Base-by-base conservation (phyloP, 2,888 invertebrate species). In the Scaptodrosophila latifasciaeformis region DNA sequence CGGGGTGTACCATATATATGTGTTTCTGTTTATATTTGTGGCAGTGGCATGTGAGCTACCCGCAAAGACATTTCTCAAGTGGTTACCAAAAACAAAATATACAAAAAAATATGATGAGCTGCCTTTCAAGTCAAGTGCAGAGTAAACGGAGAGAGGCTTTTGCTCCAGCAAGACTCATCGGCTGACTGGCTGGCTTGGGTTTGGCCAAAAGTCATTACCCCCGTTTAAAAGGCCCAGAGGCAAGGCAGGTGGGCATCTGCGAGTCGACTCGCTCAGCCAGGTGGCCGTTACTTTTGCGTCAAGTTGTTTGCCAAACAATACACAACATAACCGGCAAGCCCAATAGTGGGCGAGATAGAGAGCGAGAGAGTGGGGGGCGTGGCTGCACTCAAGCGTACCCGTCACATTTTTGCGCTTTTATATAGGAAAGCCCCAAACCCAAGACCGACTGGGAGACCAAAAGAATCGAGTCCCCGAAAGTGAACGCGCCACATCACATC, bases 401-500 rank as follows among this genome's bases (percentile, higher is more conserved):
- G 72, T 79, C 77, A 72, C 79, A 72, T 76, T 79, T 79, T 75
- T 66, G 72, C 76, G 60, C 67, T 66, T 70, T 65, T 62, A 59
- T 51, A 45, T 50, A 42, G 21, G 45, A 34, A 35, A 37, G 21
- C 9, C 30, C 29, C 48, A 34, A 10, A 13, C 10, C 34, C 34
- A 34, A 34, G 12, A 12, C 35, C 24, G 34, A 30, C 58, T 53
- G n/a, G 12, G 19, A 50, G 52, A 53, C 67, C 67, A 67, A 74
- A 78, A 60, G 71, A n/a, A n/a, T n/a, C n/a, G 34, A 34, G 34
- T 18, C 10, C 37, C 37, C 15, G 17, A 13, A 37, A 17, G 15
- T 37, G 37, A 37, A 17, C 37, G 13, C 15, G 10, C 24, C 3
- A 3, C 24, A 24, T 62, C 56, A 60, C 79, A 79, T 72, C 72